These are phyloP conservation scores for Eupeodes latifasciatus DNA, from an alignment of 2,888 invertebrate species.

Conservation along the genomic window DNA sequence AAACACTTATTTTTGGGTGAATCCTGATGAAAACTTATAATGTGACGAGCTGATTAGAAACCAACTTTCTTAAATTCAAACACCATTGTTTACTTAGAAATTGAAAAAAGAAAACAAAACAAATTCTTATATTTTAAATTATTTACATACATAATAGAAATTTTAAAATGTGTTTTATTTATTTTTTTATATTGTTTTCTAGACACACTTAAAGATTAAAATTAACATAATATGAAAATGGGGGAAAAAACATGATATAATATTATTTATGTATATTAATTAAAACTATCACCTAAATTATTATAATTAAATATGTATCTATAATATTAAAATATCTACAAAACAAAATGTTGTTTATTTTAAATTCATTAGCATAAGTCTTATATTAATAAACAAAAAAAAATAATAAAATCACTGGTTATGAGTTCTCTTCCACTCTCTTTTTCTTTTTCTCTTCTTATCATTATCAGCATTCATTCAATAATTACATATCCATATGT, in stretches of 20 bases:
- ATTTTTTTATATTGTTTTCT: constrained; percentile 42
- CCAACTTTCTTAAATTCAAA: too few species aligned
- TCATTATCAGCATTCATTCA: constrained; percentile 41
- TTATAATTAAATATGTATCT: too few species aligned
- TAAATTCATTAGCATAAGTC: constrained; percentile 1
- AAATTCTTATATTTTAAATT: constrained; percentile 14
- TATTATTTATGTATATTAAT: constrained; percentile 17
- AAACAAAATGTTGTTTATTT: not conserved
- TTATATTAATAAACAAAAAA: constrained; percentile 36
- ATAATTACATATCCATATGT: constrained; percentile 17
- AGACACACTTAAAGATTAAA: constrained; percentile 1
- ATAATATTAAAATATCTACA: constrained; percentile 23
- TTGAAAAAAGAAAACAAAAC: constrained; percentile 8
- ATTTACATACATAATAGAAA: constrained; percentile 58
- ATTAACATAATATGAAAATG: constrained; percentile 11
- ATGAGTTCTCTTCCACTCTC: constrained; percentile 72
- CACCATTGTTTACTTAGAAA: not conserved
- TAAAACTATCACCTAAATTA: constrained; percentile 1
- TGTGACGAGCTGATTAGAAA: too few species aligned
- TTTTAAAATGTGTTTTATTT: constrained; percentile 46
- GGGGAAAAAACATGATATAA: constrained; percentile 6
- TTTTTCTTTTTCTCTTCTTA: constrained; percentile 41
- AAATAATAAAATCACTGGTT: constrained; percentile 77
- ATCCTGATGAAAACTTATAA: too few species aligned
- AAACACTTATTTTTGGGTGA: too few species aligned